These are phyloP conservation scores for Busseola fusca DNA, from an alignment of 2,888 invertebrate species.

Conservation along the genomic window DNA sequence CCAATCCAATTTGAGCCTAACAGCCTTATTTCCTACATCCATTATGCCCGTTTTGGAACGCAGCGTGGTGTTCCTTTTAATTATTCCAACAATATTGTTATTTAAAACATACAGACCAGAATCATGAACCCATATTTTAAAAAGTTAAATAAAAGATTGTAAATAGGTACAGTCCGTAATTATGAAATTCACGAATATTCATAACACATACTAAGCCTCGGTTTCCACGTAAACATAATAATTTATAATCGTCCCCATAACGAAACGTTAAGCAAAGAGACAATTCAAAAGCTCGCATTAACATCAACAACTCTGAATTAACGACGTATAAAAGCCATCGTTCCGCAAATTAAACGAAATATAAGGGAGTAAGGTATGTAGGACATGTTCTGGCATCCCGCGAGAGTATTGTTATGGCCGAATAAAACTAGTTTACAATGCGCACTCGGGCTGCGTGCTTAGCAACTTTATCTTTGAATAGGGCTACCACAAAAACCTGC, in stretches of 20 bases:
- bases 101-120: not conserved
- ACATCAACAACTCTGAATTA: slow-evolving; percentile 66
- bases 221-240: slow-evolving; percentile 50
- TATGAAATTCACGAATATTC: slow-evolving; percentile 36
- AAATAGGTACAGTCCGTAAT: slow-evolving; percentile 17
- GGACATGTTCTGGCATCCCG: slow-evolving; percentile 68
- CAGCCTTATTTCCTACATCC: no score
- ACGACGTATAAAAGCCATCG: slow-evolving; percentile 67
- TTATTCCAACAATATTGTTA: not conserved
- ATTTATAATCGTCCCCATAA: slow-evolving; percentile 31
- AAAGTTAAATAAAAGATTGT: not conserved
- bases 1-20: no score
- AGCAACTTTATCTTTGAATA: slow-evolving; percentile 75
- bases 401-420: slow-evolving; percentile 75
- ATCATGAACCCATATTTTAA: slow-evolving; percentile 17
- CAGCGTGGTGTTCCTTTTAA: no score
- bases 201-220: slow-evolving; percentile 26
- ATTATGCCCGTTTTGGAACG: no score
- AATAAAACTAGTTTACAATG: slow-evolving; percentile 81
- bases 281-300: slow-evolving; percentile 57
- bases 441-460: slow-evolving; percentile 72
- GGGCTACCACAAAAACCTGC: slow-evolving; percentile 40
- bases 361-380: slow-evolving; percentile 59
- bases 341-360: slow-evolving; percentile 66
- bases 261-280: slow-evolving; percentile 50